These are phyloP conservation scores for Nasonia longicornis DNA, from an alignment of 1,140 invertebrate species.

Conservation along the genomic window DNA sequence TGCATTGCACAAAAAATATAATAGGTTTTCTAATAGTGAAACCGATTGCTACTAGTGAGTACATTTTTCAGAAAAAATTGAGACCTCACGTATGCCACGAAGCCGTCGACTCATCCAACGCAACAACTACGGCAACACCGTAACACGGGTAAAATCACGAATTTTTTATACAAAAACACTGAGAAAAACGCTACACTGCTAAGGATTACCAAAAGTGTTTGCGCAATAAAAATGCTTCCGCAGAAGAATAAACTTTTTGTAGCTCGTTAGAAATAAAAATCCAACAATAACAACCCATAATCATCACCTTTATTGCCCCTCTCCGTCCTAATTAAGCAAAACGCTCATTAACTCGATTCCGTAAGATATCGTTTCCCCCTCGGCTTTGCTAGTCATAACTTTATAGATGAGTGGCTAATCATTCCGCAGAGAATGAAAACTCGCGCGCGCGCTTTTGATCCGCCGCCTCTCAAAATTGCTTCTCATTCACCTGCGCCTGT, in stretches of 20 bases:
- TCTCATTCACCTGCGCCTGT: background rate
- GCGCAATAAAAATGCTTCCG: background rate
- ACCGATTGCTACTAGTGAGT: too few species aligned
- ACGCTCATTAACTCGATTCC: background rate
- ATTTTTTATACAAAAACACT: background rate
- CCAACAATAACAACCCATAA: background rate
- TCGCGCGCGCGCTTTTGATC: slow-evolving; percentile 22
- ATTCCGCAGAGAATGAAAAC: background rate
- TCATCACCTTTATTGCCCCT: background rate
- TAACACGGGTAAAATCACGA: background rate
- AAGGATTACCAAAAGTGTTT: background rate
- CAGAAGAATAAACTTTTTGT: background rate
- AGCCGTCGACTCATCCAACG: background rate
- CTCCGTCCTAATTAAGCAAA: background rate
- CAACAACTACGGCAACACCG: background rate
- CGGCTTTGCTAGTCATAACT: slow-evolving; percentile 5
- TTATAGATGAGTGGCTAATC: slow-evolving; percentile 22
- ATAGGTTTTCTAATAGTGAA: too few species aligned
- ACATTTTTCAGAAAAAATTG: background rate
- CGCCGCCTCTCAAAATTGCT: slow-evolving; percentile 2
- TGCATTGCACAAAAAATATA: background rate
- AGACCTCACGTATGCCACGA: background rate
- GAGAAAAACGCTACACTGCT: background rate
- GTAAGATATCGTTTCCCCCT: background rate
- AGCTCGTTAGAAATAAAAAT: slow-evolving; percentile 4